Evolutionary conservation across 2,888 invertebrate genomes (phyloP).

Genomic region (Drosophila colorata): DNA sequence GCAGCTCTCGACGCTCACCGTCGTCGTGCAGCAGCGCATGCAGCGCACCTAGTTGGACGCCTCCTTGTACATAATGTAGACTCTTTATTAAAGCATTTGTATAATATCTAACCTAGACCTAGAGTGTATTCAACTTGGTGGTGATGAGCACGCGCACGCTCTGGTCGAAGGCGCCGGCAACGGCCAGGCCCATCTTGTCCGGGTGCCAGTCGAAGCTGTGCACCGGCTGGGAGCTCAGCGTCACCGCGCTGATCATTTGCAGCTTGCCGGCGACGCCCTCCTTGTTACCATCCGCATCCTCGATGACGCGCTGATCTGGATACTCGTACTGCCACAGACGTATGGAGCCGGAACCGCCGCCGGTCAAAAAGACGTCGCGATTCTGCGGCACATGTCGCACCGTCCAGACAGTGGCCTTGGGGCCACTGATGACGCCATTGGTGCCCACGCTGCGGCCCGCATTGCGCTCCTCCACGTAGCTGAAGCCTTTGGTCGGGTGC

Average conservation of each 20-base stretch:
- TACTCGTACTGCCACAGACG: conserved; percentile 98
- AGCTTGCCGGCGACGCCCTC: conserved; percentile 92
- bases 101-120: conserved; percentile 20
- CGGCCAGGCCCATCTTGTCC: conserved; percentile 94
- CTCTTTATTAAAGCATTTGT: conserved; percentile 14
- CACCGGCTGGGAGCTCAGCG: conserved; percentile 94
- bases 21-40: conserved; percentile 76
- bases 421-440: conserved; percentile 86
- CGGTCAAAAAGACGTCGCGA: conserved; percentile 95
- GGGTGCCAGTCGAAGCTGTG: conserved; percentile 96
- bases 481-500: conserved; percentile 94
- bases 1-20: conserved; percentile 54
- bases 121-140: conserved; percentile 92
- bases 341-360: conserved; percentile 95
- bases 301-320: conserved; percentile 90
- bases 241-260: conserved; percentile 91
- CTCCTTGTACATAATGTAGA: conserved; percentile 24
- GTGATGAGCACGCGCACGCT: conserved; percentile 93
- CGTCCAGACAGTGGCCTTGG: conserved; percentile 95
- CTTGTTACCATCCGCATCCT: conserved; percentile 90
- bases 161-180: conserved; percentile 97
- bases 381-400: conserved; percentile 96
- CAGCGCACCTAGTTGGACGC: conserved; percentile 31
- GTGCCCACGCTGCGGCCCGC: conserved; percentile 85
- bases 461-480: conserved; percentile 86